A percentile compares a stretch with the other conserved stretches of the same genome.
phyloP scores from a whole-genome alignment of 2,797 vertebrate genomes.

The Cephalopachus bancanus region DNA sequence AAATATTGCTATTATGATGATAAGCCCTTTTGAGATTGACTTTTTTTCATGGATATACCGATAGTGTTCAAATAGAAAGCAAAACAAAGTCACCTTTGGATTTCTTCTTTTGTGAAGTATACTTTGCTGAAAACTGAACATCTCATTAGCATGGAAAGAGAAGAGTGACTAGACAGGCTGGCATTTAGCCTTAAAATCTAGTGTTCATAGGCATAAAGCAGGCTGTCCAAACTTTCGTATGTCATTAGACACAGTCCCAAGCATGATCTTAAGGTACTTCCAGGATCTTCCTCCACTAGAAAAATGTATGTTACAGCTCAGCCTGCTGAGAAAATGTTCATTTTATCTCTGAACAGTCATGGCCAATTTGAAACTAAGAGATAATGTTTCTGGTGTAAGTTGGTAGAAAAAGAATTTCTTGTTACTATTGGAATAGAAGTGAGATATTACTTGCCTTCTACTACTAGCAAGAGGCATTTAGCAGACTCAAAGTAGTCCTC shows the following conservation, averaged over 20 bases:
- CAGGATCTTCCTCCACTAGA: neutral
- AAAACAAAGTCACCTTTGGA: constrained; percentile 83
- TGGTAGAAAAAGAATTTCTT: constrained; percentile 4
- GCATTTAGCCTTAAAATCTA: neutral
- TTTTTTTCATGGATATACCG: constrained; percentile 71
- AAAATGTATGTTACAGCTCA: neutral
- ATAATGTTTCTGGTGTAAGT: neutral
- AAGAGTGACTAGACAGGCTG: neutral
- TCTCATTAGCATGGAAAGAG: constrained; percentile 50
- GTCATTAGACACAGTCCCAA: neutral
- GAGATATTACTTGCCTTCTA: neutral
- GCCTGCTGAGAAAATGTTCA: neutral
- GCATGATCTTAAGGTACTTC: too few relatives aligned
- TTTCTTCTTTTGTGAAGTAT: constrained; percentile 45
- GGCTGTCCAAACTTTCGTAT: neutral
- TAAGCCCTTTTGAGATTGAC: constrained; percentile 71
- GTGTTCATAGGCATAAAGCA: neutral
- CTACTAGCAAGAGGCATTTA: neutral
- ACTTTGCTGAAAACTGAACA: constrained; percentile 52
- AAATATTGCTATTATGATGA: constrained; percentile 83
- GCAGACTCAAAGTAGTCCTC: neutral
- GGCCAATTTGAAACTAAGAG: constrained; percentile 9
- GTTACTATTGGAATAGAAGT: neutral
- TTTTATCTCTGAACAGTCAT: neutral
- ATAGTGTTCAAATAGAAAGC: constrained; percentile 76